Conservation (phyloP, 2,888 invertebrate genomes). For the Monochamus alternatus region DNA sequence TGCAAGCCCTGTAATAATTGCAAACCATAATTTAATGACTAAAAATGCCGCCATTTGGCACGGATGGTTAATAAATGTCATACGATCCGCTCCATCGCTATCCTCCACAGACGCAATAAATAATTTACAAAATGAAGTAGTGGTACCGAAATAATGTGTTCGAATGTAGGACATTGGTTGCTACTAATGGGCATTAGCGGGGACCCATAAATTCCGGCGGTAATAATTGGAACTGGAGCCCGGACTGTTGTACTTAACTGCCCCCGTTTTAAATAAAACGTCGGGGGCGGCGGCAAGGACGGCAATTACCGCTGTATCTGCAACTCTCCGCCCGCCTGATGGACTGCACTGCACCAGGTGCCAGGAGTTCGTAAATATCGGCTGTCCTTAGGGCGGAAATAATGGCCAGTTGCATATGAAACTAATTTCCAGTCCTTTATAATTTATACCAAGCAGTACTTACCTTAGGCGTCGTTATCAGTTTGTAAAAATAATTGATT, state of each 20-base stretch:
- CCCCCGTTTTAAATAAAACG: conserved; percentile 63
- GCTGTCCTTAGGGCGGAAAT: not conserved
- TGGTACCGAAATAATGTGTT: conserved; percentile 40
- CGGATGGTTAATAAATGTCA: conserved; percentile 21
- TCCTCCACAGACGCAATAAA: conserved; percentile 39
- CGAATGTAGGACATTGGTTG: conserved; percentile 43
- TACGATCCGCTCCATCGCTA: conserved; percentile 23
- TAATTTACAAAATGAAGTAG: conserved; percentile 41
- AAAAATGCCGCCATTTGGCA: conserved; percentile 26
- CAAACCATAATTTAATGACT: conserved; percentile 11
- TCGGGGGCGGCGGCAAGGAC: conserved; percentile 44
- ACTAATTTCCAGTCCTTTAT: not conserved
- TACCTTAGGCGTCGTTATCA: not conserved
- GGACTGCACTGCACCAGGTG: conserved; percentile 50
- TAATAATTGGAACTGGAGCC: conserved; percentile 51
- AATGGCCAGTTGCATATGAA: not conserved
- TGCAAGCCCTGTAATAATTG: no score
- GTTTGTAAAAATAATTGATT: no score
- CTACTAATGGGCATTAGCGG: conserved; percentile 52
- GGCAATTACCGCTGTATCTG: conserved; percentile 67
- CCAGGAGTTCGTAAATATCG: conserved; percentile 34
- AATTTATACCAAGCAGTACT: not conserved
- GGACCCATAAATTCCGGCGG: conserved; percentile 48
- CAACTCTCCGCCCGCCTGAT: conserved; percentile 45
- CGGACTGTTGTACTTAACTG: conserved; percentile 64